Evolutionary conservation across 2,888 invertebrate species (phyloP).

Genomic region (Stenoptilia bipunctidactyla): DNA sequence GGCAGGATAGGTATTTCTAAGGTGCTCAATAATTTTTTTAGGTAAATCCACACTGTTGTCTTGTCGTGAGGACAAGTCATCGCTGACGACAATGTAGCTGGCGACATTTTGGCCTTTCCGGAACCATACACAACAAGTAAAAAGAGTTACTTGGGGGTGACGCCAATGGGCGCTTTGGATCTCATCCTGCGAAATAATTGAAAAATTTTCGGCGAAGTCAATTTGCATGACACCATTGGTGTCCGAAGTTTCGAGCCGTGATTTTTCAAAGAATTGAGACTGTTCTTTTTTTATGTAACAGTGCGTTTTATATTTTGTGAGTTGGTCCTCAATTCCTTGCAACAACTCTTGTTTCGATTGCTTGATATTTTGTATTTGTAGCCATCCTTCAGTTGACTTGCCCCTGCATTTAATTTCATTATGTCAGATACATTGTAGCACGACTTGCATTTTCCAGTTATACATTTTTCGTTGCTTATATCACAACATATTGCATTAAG

Average conservation of each 20-base stretch:
- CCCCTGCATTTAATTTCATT: too few relatives aligned
- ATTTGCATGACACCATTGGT: slow-evolving; percentile 11
- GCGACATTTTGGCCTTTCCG: background rate
- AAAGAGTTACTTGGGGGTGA: slow-evolving; percentile 7
- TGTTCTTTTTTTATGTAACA: slow-evolving; percentile 8
- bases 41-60: background rate
- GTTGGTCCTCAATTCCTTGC: background rate
- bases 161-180: slow-evolving; percentile 11
- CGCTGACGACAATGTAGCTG: background rate
- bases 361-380: background rate
- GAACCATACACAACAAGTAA: slow-evolving; percentile 6
- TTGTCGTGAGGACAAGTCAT: background rate
- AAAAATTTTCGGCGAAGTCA: slow-evolving; percentile 13
- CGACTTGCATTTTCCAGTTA: background rate
- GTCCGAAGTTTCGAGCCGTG: background rate
- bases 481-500: slow-evolving; percentile 4
- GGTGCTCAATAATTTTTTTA: background rate
- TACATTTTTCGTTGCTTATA: slow-evolving; percentile 6
- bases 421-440: background rate
- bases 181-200: slow-evolving; percentile 9
- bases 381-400: background rate
- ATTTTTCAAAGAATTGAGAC: slow-evolving; percentile 4
- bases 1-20: background rate
- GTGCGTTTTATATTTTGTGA: slow-evolving; percentile 8
- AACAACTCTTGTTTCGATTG: background rate